phyloP scores from a whole-genome alignment of 2,113 vertebrate species.

The Miniopterus natalensis region DNA sequence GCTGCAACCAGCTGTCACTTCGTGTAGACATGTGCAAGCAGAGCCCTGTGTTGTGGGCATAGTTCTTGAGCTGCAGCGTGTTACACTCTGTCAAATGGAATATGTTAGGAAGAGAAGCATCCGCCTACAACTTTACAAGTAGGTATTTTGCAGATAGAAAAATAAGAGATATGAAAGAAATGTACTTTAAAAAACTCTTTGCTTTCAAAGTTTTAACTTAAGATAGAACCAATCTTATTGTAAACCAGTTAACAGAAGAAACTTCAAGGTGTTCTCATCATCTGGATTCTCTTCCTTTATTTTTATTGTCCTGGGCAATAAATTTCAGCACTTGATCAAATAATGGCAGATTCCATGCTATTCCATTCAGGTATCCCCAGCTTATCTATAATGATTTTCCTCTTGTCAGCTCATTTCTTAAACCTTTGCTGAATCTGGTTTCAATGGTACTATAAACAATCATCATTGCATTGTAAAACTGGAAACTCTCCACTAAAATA shows the following conservation, averaged over 20 bases:
- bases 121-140: conserved; percentile 61
- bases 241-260: conserved; percentile 70
- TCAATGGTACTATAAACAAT: conserved; percentile 96
- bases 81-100: conserved; percentile 73
- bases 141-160: conserved; percentile 57
- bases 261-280: conserved; percentile 73
- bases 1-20: conserved; percentile 66
- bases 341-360: conserved; percentile 88
- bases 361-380: conserved; percentile 90
- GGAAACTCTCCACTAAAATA: conserved; percentile 96
- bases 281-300: conserved; percentile 79
- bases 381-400: conserved; percentile 93
- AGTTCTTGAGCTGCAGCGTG: conserved; percentile 64
- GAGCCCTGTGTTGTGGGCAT: conserved; percentile 41
- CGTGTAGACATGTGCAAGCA: background rate
- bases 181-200: conserved; percentile 53
- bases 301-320: conserved; percentile 86
- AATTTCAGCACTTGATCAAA: conserved; percentile 90
- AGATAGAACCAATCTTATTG: conserved; percentile 70
- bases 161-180: conserved; percentile 60
- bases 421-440: conserved; percentile 92
- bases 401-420: conserved; percentile 93
- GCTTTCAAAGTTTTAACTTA: conserved; percentile 65
- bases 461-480: conserved; percentile 98
- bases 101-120: conserved; percentile 67